Conservation (phyloP, 1,140 invertebrate species). For the Panagrolaimus sp. region DNA sequence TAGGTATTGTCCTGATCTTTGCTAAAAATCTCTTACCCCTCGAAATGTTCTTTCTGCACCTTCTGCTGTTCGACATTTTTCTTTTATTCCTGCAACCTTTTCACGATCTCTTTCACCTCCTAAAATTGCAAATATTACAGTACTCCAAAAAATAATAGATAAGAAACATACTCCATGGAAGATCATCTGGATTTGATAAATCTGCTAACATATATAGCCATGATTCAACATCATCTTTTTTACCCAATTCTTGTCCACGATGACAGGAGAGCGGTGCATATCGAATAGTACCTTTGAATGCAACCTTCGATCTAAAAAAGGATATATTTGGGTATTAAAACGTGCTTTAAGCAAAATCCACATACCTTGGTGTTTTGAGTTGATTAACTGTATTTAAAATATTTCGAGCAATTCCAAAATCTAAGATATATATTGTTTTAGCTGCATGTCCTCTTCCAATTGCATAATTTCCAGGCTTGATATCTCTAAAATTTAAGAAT, state of each 20-base stretch:
- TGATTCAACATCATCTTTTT: slow-evolving; percentile 43
- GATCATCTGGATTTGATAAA: slow-evolving; percentile 24
- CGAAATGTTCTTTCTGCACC: slow-evolving; percentile 29
- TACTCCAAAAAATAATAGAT: no score
- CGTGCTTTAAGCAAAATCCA: no score
- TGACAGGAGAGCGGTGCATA: slow-evolving; percentile 39
- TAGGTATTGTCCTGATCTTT: no score
- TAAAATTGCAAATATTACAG: no score
- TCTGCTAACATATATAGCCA: slow-evolving; percentile 46
- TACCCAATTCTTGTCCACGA: slow-evolving; percentile 27
- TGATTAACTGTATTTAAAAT: slow-evolving; percentile 17
- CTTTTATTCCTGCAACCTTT: slow-evolving; percentile 1
- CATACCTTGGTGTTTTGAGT: slow-evolving; percentile 18
- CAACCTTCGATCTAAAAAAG: slow-evolving; percentile 15
- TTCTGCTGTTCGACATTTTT: slow-evolving; percentile 1
- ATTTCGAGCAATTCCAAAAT: slow-evolving; percentile 31
- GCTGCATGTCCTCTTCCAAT: slow-evolving; percentile 13
- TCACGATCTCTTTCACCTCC: no score
- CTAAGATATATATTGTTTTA: slow-evolving; percentile 21
- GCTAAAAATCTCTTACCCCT: no score
- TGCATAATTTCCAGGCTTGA: slow-evolving; percentile 26
- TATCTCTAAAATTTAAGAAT: background rate
- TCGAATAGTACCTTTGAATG: slow-evolving; percentile 41
- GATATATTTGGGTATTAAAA: no score
- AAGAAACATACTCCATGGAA: slow-evolving; percentile 25